Conservation (phyloP, 1,140 invertebrate genomes). For the Solenopsis invicta region DNA sequence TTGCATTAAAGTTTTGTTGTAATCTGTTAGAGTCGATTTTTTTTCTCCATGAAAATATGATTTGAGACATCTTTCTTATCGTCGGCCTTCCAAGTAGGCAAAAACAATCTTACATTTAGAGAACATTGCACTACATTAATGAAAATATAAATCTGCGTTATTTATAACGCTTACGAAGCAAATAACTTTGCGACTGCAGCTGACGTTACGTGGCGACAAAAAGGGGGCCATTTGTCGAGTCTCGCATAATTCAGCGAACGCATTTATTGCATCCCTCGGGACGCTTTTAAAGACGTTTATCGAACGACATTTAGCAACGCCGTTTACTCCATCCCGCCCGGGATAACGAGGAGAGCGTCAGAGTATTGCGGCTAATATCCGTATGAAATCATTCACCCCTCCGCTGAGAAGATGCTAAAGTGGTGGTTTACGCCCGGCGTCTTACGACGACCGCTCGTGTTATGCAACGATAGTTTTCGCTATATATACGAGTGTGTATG, state of each 20-base stretch:
- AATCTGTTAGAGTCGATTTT: background rate
- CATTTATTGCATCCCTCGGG: slow-evolving; percentile 26
- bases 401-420: slow-evolving; percentile 56
- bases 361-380: slow-evolving; percentile 58
- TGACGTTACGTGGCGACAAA: background rate
- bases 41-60: background rate
- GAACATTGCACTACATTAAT: background rate
- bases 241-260: slow-evolving; percentile 26
- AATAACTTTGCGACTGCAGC: slow-evolving; percentile 18
- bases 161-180: slow-evolving; percentile 15
- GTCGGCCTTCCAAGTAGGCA: background rate
- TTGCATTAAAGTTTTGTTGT: background rate
- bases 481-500: background rate
- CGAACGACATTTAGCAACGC: slow-evolving; percentile 44
- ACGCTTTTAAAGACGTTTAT: slow-evolving; percentile 40
- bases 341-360: slow-evolving; percentile 45
- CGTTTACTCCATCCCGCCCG: slow-evolving; percentile 18
- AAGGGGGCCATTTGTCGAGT: slow-evolving; percentile 8
- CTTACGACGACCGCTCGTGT: slow-evolving; percentile 4
- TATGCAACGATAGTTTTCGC: background rate
- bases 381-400: slow-evolving; percentile 57
- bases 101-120: slow-evolving; percentile 10
- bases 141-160: slow-evolving; percentile 22
- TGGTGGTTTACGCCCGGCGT: slow-evolving; percentile 52
- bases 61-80: background rate